A percentile compares a stretch with the other conserved stretches of the same genome.
Conservation (phyloP, 2,888 invertebrate genomes). For the Metacarcinus magister region DNA sequence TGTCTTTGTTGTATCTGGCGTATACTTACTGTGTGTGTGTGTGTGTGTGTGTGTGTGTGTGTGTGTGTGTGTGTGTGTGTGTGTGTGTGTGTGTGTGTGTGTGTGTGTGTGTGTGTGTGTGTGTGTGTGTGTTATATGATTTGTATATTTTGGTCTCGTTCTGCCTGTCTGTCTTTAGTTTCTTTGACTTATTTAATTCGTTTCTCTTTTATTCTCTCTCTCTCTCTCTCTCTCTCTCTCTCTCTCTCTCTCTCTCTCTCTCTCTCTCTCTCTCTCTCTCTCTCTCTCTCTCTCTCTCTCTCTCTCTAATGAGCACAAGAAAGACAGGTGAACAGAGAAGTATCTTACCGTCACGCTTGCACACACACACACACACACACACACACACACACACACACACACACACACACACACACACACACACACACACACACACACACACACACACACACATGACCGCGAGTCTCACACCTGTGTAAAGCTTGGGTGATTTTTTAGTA, state of each 20-base stretch:
- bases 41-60: background rate
- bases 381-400: slow-evolving; percentile 33
- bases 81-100: background rate
- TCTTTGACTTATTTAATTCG: background rate
- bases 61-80: background rate
- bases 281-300: slow-evolving; percentile 53
- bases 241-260: slow-evolving; percentile 54
- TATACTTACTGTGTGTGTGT: too few relatives aligned
- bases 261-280: slow-evolving; percentile 60
- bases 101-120: slow-evolving; percentile 5
- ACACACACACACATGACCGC: background rate
- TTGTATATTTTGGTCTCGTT: too few relatives aligned
- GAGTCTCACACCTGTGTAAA: background rate
- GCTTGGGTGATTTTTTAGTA: background rate
- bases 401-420: slow-evolving; percentile 26
- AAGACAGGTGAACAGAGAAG: background rate
- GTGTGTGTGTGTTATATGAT: background rate
- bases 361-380: too few relatives aligned
- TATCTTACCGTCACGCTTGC: background rate
- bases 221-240: slow-evolving; percentile 57
- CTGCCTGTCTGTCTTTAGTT: too few relatives aligned
- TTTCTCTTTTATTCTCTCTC: background rate
- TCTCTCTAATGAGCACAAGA: background rate
- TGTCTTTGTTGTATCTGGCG: too few relatives aligned
- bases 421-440: slow-evolving; percentile 11